phyloP scores from a whole-genome alignment of 2,888 invertebrate genomes.

The Barypeithes pellucidus region DNA sequence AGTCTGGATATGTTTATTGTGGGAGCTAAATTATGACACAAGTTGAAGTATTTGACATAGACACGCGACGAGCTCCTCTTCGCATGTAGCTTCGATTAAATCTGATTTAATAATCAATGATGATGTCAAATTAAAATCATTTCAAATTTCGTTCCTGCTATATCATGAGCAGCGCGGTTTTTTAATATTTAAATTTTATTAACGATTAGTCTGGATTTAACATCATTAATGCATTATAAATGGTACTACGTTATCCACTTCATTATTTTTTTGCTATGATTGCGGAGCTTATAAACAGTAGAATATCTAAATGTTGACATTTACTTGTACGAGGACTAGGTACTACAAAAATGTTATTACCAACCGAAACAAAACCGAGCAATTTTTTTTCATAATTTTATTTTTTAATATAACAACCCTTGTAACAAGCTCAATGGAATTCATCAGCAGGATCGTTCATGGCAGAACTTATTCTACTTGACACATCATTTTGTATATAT shows the following conservation, averaged over 20 bases:
- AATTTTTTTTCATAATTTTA: no score
- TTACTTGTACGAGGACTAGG: no score
- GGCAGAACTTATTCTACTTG: no score
- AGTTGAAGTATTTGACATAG: slow-evolving; percentile 51
- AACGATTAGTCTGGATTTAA: slow-evolving; percentile 17
- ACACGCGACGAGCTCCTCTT: slow-evolving; percentile 49
- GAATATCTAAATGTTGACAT: no score
- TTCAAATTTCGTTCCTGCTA: slow-evolving; percentile 50
- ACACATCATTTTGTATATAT: no score
- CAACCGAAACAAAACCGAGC: no score
- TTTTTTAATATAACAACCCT: no score
- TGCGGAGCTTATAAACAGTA: background rate
- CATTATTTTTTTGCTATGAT: background rate
- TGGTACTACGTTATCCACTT: background rate
- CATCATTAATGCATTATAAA: slow-evolving; percentile 20
- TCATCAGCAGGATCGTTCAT: no score
- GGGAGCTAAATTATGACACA: slow-evolving; percentile 45
- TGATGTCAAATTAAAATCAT: slow-evolving; percentile 54
- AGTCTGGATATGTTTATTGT: slow-evolving; percentile 45
- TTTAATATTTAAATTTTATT: slow-evolving; percentile 37
- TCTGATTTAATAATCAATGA: slow-evolving; percentile 52
- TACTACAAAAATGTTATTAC: no score
- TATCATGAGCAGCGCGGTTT: slow-evolving; percentile 25
- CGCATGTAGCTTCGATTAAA: slow-evolving; percentile 52
- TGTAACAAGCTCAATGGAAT: no score